Percentiles rank a stretch among this genome's conserved stretches.
Evolutionary conservation across 2,113 vertebrate species (phyloP).

Genomic region (Pedionomus torquatus): DNA sequence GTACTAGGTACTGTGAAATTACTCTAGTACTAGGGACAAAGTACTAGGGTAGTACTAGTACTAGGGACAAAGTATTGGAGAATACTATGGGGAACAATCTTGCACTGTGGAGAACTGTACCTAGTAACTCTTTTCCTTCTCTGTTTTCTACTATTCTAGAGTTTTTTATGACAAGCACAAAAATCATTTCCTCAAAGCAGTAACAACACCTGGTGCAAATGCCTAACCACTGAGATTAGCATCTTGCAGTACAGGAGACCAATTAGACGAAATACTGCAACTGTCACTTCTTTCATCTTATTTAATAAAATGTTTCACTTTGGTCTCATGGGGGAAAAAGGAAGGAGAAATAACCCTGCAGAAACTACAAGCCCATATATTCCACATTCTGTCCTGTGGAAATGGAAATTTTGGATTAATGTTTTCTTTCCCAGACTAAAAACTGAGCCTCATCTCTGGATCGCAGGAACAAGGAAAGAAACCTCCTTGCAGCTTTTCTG

Average conservation of each 20-base stretch:
- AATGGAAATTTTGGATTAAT: not conserved
- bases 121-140: not conserved
- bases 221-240: not conserved
- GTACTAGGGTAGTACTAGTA: too few relatives aligned
- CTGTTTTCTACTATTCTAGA: not conserved
- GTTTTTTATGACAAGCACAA: not conserved
- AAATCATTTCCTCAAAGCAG: not conserved
- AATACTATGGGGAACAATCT: not conserved
- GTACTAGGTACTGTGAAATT: too few relatives aligned
- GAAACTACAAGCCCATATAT: not conserved
- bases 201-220: not conserved
- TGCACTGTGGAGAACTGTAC: not conserved
- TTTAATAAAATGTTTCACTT: not conserved
- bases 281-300: not conserved
- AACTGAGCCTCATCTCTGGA: not conserved
- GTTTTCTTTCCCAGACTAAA: not conserved
- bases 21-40: too few relatives aligned
- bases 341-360: not conserved
- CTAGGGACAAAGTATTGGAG: not conserved
- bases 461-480: not conserved
- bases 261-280: not conserved
- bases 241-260: not conserved
- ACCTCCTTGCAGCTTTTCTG: not conserved
- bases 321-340: not conserved
- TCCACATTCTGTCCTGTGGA: not conserved